phyloP scores from a whole-genome alignment of 2,113 vertebrate genomes.

The Piaya cayana region DNA sequence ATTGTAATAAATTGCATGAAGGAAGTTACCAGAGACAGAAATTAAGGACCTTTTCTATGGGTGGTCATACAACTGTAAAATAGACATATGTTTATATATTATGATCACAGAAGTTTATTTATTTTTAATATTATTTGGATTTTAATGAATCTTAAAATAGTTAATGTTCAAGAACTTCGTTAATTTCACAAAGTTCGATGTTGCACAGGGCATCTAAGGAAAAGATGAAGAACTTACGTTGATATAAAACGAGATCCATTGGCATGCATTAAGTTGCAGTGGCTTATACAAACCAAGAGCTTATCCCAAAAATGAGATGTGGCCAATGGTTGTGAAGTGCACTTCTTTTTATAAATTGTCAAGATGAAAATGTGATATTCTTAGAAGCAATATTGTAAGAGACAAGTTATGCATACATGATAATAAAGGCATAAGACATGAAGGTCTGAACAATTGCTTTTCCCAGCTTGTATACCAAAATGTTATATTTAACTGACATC shows the following conservation, averaged over 20 bases:
- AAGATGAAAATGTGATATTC: slow-evolving; percentile 17
- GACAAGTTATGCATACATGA: background rate
- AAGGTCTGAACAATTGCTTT: slow-evolving; percentile 2
- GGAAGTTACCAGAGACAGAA: background rate
- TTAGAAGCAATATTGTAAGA: slow-evolving; percentile 44
- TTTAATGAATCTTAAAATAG: background rate
- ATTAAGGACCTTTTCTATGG: background rate
- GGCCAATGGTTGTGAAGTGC: slow-evolving; percentile 4
- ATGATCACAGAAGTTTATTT: background rate
- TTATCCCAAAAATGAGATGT: slow-evolving; percentile 8
- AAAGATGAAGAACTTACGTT: background rate
- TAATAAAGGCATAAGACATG: slow-evolving; percentile 35
- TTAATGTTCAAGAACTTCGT: background rate
- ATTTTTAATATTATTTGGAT: background rate
- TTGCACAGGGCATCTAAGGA: background rate
- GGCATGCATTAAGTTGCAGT: background rate
- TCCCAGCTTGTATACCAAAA: background rate
- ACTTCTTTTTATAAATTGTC: background rate
- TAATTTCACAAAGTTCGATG: background rate
- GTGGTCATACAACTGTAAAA: background rate
- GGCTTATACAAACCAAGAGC: background rate
- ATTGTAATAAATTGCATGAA: background rate
- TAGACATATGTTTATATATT: background rate
- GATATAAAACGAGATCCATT: background rate
- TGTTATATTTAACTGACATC: background rate